These are phyloP conservation scores for Anagrus nilaparvatae DNA, from an alignment of 1,140 invertebrate genomes.

Conservation along the genomic window DNA sequence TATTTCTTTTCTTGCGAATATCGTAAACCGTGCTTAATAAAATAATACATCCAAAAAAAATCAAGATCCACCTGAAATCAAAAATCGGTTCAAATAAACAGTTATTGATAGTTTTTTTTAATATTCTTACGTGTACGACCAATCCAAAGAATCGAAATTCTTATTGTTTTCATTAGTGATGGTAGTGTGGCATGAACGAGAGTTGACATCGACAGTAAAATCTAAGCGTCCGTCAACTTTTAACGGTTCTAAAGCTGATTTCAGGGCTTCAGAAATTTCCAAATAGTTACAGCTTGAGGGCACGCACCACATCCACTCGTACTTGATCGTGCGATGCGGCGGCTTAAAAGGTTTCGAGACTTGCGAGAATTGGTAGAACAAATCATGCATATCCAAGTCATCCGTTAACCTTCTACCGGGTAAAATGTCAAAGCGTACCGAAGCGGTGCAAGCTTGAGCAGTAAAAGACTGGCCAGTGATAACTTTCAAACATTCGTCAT, in stretches of 20 bases:
- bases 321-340: slow-evolving; percentile 16
- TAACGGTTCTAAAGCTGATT: slow-evolving; percentile 23
- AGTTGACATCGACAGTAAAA: slow-evolving; percentile 19
- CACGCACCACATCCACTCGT: slow-evolving; percentile 31
- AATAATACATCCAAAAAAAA: too few relatives aligned
- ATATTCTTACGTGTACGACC: slow-evolving; percentile 29
- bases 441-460: slow-evolving; percentile 28
- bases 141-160: slow-evolving; percentile 21
- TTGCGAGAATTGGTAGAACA: slow-evolving; percentile 22
- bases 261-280: slow-evolving; percentile 22
- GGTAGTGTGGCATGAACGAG: slow-evolving; percentile 22
- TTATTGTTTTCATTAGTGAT: slow-evolving; percentile 12
- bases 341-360: too few relatives aligned
- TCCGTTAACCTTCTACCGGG: slow-evolving; percentile 6
- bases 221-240: slow-evolving; percentile 24
- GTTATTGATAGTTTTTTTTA: too few relatives aligned
- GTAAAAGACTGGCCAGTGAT: slow-evolving; percentile 23
- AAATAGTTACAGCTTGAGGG: slow-evolving; percentile 27
- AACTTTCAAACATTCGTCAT: slow-evolving; percentile 38
- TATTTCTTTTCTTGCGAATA: too few relatives aligned
- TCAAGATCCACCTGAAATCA: too few relatives aligned
- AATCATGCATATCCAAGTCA: slow-evolving; percentile 22
- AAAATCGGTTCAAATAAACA: too few relatives aligned
- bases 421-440: slow-evolving; percentile 25
- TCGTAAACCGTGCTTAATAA: too few relatives aligned